These are phyloP conservation scores for Pachyuromys duprasi DNA, from an alignment of 2,797 vertebrate species.

Conservation along the genomic window DNA sequence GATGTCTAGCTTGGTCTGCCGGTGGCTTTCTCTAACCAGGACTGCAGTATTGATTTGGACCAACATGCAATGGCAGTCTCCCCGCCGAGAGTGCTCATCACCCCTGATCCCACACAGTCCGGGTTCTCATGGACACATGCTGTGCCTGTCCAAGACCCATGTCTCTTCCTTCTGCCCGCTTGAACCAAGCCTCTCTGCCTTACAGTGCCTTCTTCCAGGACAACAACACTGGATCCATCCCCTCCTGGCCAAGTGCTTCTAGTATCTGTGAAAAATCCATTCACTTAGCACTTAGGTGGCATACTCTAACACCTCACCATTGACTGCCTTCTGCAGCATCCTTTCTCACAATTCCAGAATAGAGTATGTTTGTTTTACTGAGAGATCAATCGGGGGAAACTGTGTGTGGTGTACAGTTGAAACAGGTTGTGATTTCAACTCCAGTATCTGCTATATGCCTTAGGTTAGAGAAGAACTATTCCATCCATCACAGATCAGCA, in stretches of 20 bases:
- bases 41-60: neutral
- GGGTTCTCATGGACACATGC: neutral
- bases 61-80: neutral
- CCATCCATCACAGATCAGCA: neutral
- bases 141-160: neutral
- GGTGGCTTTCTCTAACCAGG: neutral
- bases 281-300: fast-evolving
- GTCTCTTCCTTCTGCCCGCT: neutral
- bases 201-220: neutral
- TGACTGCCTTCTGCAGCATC: neutral
- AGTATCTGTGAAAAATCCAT: neutral
- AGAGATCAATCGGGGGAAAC: neutral
- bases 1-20: neutral
- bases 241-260: neutral
- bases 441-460: neutral
- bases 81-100: too few species aligned
- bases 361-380: neutral
- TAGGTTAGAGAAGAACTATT: neutral
- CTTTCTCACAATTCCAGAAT: neutral
- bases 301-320: neutral
- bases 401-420: fast-evolving
- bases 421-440: neutral
- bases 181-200: neutral
- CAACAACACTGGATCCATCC: neutral
- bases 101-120: neutral